Percentiles rank a stretch among this genome's conserved stretches.
Evolutionary conservation across 1,140 invertebrate species (phyloP).

Genomic region (Danaus melanippus): DNA sequence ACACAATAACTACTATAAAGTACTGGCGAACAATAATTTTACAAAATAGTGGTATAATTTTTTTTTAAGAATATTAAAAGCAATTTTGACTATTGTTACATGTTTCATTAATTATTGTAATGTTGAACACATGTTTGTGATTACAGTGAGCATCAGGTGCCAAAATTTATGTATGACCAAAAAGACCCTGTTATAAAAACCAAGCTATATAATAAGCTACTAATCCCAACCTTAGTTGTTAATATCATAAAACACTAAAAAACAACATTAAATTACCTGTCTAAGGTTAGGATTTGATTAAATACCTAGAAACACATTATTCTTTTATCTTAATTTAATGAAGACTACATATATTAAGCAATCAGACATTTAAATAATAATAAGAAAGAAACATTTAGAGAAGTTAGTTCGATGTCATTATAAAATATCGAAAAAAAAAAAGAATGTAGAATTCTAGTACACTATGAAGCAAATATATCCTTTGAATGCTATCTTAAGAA

Average conservation of each 20-base stretch:
- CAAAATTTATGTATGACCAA: conserved; percentile 49
- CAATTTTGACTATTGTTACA: conserved; percentile 42
- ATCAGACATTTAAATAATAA: conserved; percentile 7
- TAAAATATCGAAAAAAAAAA: background rate
- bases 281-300: conserved; percentile 15
- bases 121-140: conserved; percentile 40
- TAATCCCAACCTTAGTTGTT: conserved; percentile 22
- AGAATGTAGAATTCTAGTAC: background rate
- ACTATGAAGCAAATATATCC: conserved; percentile 11
- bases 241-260: conserved; percentile 12
- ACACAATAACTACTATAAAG: conserved; percentile 37
- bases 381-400: conserved; percentile 6
- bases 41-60: conserved; percentile 23
- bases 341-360: conserved; percentile 20
- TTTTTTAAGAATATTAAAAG: conserved; percentile 50
- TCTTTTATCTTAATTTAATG: conserved; percentile 12
- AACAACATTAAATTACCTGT: conserved; percentile 9
- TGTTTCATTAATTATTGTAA: conserved; percentile 30
- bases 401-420: conserved; percentile 12
- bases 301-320: conserved; percentile 14
- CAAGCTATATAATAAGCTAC: conserved; percentile 32
- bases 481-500: conserved; percentile 18
- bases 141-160: conserved; percentile 40
- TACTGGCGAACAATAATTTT: conserved; percentile 43
- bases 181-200: conserved; percentile 51